Base-by-base conservation (phyloP, 1,140 invertebrate genomes). In the Zaprionus tsacasi region DNA sequence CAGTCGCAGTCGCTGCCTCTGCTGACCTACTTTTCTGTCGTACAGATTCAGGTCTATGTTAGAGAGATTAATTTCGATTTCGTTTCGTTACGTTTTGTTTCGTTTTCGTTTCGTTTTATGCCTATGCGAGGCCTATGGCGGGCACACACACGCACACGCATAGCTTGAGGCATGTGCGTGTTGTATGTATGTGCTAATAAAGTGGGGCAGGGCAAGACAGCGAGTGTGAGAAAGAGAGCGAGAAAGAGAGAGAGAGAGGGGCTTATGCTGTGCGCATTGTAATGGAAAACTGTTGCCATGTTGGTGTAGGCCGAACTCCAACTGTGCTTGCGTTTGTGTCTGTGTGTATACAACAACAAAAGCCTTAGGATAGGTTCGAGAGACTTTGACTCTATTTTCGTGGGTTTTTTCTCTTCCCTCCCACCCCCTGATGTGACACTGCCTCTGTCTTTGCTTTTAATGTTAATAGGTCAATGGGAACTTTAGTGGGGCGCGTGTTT, bases 41-140 rank as follows among this genome's bases (percentile, higher is more conserved):
- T 79, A 80, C 69, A 91, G 79, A 92, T 92, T 92, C 83, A 92
- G 91, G 91, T 92, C 91, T 92, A 92, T 92, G 91, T 92, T 92
- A 92, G 89, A 92, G 85, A 92, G 85, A 92, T 92, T 92, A 92
- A 92, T 89, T 91, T 91, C 88, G 91, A 87, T 92, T 91, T 91
- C 83, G 79, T 91, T 90, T 82, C 57, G 58, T 76, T 76, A 48
- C 59, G 68, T 74, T 83, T 77, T 68, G 68, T 72, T 78, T 76
- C 69, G 68, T 59, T 70, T 64, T 21, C 27, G 82, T 72, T 78
- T 80, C 21, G 21, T 21, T 21, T 70, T 67, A 80, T 74, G 77
- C 80, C 81, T 75, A 66, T 66, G 64, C 64, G 36, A 74, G 59
- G 64, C 64, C 38, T 54, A 63, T 56, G 50, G 45, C 60, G 48